Conservation (phyloP, 2,888 invertebrate genomes). For the Nomada fucata region DNA sequence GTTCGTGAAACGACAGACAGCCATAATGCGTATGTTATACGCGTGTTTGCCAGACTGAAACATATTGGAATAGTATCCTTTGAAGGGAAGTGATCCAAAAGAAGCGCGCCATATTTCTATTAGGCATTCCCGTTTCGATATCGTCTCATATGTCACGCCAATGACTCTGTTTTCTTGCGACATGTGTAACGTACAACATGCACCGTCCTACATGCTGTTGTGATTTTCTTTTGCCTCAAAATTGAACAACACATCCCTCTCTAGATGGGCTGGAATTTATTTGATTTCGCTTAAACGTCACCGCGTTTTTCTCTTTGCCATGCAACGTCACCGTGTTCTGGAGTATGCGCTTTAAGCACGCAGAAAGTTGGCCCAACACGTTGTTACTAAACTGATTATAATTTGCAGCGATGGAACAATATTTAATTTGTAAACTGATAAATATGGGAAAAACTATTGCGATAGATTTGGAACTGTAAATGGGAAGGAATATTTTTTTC, state of each 20-base stretch:
- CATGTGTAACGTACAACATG: conserved; percentile 76
- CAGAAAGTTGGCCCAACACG: not conserved
- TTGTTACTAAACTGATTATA: not conserved
- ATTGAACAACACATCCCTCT: conserved; percentile 52
- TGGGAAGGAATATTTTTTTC: no score
- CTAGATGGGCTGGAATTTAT: conserved; percentile 25
- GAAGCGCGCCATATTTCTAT: conserved; percentile 65
- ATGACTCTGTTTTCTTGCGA: conserved; percentile 82
- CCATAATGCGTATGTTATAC: not conserved
- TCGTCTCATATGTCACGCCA: conserved; percentile 81
- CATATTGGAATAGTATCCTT: conserved; percentile 56
- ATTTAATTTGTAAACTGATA: no score
- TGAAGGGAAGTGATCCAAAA: conserved; percentile 48
- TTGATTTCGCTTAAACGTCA: conserved; percentile 14
- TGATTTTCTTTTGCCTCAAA: conserved; percentile 48
- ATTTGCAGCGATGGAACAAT: not conserved
- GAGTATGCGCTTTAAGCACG: not conserved
- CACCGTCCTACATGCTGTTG: conserved; percentile 48
- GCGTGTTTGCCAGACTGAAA: conserved; percentile 48
- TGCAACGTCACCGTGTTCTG: not conserved
- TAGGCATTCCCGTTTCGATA: conserved; percentile 74
- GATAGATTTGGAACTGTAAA: no score
- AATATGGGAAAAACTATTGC: no score
- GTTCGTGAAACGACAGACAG: not conserved
- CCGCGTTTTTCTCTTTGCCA: not conserved